Conservation (phyloP, 2,797 vertebrate species). For the Microcaecilia unicolor region DNA sequence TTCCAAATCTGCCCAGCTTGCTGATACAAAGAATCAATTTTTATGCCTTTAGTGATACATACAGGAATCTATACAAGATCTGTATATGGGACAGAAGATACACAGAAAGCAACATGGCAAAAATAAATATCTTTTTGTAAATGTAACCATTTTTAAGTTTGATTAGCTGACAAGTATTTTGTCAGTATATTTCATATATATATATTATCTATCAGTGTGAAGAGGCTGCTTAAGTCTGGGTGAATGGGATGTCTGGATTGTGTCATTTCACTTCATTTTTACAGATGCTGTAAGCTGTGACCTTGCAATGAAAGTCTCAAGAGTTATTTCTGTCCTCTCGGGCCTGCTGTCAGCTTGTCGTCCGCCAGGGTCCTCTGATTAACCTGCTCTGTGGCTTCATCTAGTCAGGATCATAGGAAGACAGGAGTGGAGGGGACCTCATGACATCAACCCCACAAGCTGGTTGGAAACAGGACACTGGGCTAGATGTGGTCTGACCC, state of each 20-base stretch:
- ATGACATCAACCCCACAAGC: no score
- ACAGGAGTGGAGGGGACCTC: no score
- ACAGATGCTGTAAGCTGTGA: neutral
- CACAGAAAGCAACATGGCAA: constrained; percentile 63
- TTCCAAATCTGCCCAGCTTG: constrained; percentile 50
- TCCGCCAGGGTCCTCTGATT: no score
- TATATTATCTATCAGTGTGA: constrained; percentile 38
- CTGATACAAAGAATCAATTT: constrained; percentile 46
- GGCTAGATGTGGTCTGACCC: no score
- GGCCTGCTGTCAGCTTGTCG: no score
- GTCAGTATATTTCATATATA: constrained; percentile 60
- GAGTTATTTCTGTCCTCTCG: no score
- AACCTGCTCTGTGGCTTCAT: no score
- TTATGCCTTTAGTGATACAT: constrained; percentile 43
- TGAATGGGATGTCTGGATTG: constrained; percentile 1
- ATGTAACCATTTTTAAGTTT: constrained; percentile 72
- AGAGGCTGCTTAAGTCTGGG: neutral
- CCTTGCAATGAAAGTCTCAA: constrained; percentile 16
- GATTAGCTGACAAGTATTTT: constrained; percentile 78
- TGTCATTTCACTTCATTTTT: neutral
- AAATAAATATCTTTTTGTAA: constrained; percentile 92
- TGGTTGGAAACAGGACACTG: no score
- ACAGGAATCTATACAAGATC: constrained; percentile 61
- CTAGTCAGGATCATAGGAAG: no score
- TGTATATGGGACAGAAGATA: constrained; percentile 62